Evolutionary conservation across 2,888 invertebrate genomes (phyloP), one percentile per base, ranked within the genome.

Genomic region (Meiosimyza decipiens): DNA sequence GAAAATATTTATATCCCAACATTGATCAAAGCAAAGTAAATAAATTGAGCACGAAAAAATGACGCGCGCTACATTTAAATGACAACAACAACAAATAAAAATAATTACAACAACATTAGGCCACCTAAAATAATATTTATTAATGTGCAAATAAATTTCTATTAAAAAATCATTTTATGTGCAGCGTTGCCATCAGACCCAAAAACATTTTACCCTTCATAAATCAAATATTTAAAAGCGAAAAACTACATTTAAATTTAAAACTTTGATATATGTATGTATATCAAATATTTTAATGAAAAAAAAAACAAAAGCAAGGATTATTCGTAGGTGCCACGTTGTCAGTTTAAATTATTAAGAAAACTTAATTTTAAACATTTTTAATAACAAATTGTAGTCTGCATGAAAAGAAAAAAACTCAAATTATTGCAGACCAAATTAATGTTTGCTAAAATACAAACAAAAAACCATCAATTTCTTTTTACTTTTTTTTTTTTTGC

Each of bases 51-150:
- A 4, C 18, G 22, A 49, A 51, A 60, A 62, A 54, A 33, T 71
- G 51, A 59, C 54, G 72, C 15, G 49, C 57, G 73, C 73, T 76
- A 79, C 79, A 79, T 81, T 82, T 80, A 76, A 78, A 68, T 28
- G 50, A 22, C 69, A 54, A 67, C 54, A n/a, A 33, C 51, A 40
- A 63, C 40, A 47, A 33, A 63, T 64, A 67, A 80, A 74, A 74
- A 79, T 77, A 79, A 81, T 82, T 82, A 74, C 74, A n/a, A 73
- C 73, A 50, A 73, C 78, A 80, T 80, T 81, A 80, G 78, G 82
- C 77, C 72, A 77, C 75, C 77, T 71, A 81, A 80, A 78, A 74
- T 62, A 67, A 50, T 12, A 49, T n/a, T 55, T 12, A 40, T 40
- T 40, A 40, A 40, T 40, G 40, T 40, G 40, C 40, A 40, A 40